Conservation (phyloP, 2,888 invertebrate genomes). For the Stratiomys singularior region DNA sequence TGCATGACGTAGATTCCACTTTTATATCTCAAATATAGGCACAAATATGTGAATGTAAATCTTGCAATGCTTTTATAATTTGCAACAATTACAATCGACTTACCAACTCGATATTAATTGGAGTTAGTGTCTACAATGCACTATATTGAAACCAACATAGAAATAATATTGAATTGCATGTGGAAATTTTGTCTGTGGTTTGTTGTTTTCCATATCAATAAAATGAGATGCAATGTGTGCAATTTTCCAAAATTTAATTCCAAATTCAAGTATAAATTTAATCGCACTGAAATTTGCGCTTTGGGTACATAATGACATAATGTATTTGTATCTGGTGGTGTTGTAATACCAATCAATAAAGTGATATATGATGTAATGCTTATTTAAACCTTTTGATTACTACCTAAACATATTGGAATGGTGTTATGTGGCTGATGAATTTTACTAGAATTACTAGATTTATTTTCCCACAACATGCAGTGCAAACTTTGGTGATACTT, state of each 20-base stretch:
- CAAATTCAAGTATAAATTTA: background rate
- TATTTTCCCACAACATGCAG: background rate
- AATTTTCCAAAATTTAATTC: background rate
- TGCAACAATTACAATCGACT: no score
- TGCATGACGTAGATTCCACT: slow-evolving; percentile 11
- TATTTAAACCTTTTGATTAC: background rate
- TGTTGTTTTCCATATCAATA: background rate
- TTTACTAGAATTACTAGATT: background rate
- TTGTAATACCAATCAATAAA: background rate
- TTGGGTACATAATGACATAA: slow-evolving; percentile 7
- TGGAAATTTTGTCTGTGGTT: slow-evolving; percentile 7
- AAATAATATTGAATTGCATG: slow-evolving; percentile 5
- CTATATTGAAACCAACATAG: no score
- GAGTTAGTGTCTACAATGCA: no score
- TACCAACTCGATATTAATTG: no score
- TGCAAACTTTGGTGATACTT: background rate
- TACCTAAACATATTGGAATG: background rate
- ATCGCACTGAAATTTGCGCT: slow-evolving; percentile 18
- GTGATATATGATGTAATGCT: background rate
- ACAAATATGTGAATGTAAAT: background rate
- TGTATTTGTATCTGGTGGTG: background rate
- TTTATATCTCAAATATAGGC: background rate
- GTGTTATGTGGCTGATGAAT: background rate
- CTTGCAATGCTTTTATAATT: background rate
- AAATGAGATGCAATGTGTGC: background rate